Evolutionary conservation across 30 jellyfish, hydroid and myxozoan species (phyloP).

Genomic region (Clytia hemisphaerica): DNA sequence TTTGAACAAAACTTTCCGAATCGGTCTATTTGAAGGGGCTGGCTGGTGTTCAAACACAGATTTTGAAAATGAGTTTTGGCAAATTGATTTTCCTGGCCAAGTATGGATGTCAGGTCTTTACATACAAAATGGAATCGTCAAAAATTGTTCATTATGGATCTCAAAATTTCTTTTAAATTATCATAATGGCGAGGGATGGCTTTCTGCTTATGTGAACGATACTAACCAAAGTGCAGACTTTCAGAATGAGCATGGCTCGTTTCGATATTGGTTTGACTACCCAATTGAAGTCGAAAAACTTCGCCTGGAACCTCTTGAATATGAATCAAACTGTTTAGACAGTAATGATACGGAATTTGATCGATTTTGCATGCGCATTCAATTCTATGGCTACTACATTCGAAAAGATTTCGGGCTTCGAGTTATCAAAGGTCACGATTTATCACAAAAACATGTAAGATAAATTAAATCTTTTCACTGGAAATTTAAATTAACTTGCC

Average conservation of each 20-base stretch:
- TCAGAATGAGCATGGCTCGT: conserved; percentile 2
- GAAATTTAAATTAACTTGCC: too few species aligned
- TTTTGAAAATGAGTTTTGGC: conserved; percentile 16
- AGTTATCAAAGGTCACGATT: background rate
- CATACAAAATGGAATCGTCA: conserved; percentile 40
- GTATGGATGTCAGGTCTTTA: conserved; percentile 25
- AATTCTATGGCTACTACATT: background rate
- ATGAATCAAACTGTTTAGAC: conserved; percentile 1
- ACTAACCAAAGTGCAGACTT: background rate
- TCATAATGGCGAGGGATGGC: conserved; percentile 18
- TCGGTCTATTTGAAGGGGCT: conserved; percentile 36
- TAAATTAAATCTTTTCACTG: too few species aligned
- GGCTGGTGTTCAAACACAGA: conserved; percentile 62
- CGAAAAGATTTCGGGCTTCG: background rate
- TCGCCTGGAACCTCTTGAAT: conserved; percentile 42
- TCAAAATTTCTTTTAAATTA: conserved; percentile 19
- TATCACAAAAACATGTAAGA: too few species aligned
- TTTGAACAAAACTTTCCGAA: background rate
- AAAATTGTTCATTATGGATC: conserved; percentile 40
- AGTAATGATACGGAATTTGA: background rate
- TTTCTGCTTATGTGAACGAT: background rate
- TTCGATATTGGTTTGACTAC: background rate
- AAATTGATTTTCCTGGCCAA: conserved; percentile 22
- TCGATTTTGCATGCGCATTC: conserved; percentile 25
- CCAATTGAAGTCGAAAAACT: conserved; percentile 21